phyloP scores from a whole-genome alignment of 2,797 vertebrate genomes.

The Rhinella marina region DNA sequence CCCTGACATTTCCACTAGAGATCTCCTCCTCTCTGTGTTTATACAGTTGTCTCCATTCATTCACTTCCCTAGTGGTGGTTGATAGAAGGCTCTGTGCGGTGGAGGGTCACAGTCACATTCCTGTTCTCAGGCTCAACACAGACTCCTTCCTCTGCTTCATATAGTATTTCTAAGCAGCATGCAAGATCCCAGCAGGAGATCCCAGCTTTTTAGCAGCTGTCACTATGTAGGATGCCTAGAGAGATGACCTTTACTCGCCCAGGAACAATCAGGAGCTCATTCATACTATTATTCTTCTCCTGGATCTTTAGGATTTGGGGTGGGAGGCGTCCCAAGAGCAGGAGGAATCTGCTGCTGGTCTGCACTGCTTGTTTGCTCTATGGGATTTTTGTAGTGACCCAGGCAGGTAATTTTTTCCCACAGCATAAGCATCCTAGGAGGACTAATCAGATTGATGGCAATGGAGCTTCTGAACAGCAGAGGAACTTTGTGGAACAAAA shows the following conservation, averaged over 20 bases:
- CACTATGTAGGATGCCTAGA: slow-evolving; percentile 80
- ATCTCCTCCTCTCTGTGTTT: slow-evolving; percentile 73
- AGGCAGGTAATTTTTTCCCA: slow-evolving; percentile 76
- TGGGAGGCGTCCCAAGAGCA: slow-evolving; percentile 79
- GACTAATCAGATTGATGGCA: slow-evolving; percentile 51
- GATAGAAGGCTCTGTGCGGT: slow-evolving; percentile 69
- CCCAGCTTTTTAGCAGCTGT: slow-evolving; percentile 67
- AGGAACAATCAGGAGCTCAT: slow-evolving; percentile 74
- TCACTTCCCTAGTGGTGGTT: slow-evolving; percentile 68
- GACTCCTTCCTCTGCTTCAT: slow-evolving; percentile 52
- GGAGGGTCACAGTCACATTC: slow-evolving; percentile 65
- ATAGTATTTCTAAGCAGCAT: slow-evolving; percentile 66
- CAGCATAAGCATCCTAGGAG: slow-evolving; percentile 61
- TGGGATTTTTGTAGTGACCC: slow-evolving; percentile 83
- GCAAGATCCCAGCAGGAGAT: slow-evolving; percentile 70
- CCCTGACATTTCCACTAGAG: slow-evolving; percentile 68
- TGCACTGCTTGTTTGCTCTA: slow-evolving; percentile 81
- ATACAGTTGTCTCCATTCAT: slow-evolving; percentile 76
- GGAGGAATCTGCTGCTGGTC: slow-evolving; percentile 78
- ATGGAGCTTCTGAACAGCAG: slow-evolving; percentile 63
- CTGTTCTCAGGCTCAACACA: slow-evolving; percentile 64
- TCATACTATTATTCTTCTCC: slow-evolving; percentile 73
- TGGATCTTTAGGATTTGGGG: slow-evolving; percentile 74
- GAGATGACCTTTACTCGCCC: slow-evolving; percentile 78
- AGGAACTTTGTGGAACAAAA: slow-evolving; percentile 73